Evolutionary conservation across 2,797 vertebrate genomes (phyloP), one percentile per base, ranked within the genome.

Genomic region (Anguilla megastoma): DNA sequence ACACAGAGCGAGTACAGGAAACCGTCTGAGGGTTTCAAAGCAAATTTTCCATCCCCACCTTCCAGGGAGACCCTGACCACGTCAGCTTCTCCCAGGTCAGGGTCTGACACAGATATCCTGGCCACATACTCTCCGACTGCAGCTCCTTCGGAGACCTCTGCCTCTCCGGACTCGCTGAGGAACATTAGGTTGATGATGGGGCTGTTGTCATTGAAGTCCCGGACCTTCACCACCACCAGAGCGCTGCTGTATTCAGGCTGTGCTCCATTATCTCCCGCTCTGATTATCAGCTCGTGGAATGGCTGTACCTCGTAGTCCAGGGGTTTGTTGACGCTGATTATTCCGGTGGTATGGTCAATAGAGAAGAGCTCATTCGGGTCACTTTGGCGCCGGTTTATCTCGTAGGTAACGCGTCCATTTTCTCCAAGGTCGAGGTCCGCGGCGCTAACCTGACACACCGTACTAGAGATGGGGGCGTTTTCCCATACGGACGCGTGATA

Each of bases 161-260:
- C 93, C 0, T 93, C 95, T 30, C 97, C 97, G 0, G 93, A 93
- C 88, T 98, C 97, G 0, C 97, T 97, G 84, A 99, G 96, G 84
- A 97, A 98, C 90, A 98, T 92, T 33, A 98, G 84, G 36, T 91
- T 96, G 88, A 99, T 96, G 87, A 91, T 48, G 0, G 98, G 98
- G 24, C 90, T 94, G 93, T 98, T 99, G 91, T 99, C 98, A 45
- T 99, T 99, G 90, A 98, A 91, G 85, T 99, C 96, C 18, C 98
- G 93, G 85, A 98, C 96, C 9, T 91, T 95, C 33, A 99, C 92
- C 0, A 95, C 95, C 33, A 99, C 94, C 14, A 97, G 95, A 0
- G 95, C 94, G 33, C 96, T 97, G 92, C 97, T 97, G 88, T 94
- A 91, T 94, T 98, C 97, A 0, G 98, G 97, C 90, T 97, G 96